Evolutionary conservation across 2,797 vertebrate genomes (phyloP), one percentile per base, ranked within the genome.

Genomic region (Rachycentron canadum): DNA sequence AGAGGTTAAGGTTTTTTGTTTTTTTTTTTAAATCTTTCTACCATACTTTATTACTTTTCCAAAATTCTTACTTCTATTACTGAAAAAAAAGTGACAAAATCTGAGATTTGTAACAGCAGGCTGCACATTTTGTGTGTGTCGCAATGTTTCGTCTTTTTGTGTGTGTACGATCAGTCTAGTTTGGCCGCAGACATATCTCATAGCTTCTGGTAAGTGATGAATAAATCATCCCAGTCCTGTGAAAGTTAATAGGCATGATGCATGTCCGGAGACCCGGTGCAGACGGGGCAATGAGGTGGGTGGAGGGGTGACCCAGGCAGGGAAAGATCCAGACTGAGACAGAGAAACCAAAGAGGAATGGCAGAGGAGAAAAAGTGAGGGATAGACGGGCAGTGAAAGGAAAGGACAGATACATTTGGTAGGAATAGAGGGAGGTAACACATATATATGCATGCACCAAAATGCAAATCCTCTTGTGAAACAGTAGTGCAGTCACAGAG

Each of bases 181-280:
- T 23, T 17, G 21, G 28, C 38, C 34, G 79, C 63, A 84, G 86
- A 91, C 76, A 59, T 86, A 77, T 74, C 74, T 88, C 79, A 83
- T 86, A 59, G 70, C 79, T 74, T 70, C 77, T 66, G 32, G 75
- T 72, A 72, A 68, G 72, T 58, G 75, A 84, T 83, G 77, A 89
- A 90, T 90, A 91, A 92, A 92, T 90, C 82, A 89, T 74, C 38
- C 59, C 25, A 47, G 50, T 71, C 73, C 56, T 70, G 68, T 79
- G 82, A 83, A 75, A 90, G 75, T 89, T 81, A 76, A 85, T 79
- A 80, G 84, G 81, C 80, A 81, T 83, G 84, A 90, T 86, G 76
- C 82, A 84, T 81, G 77, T 89, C 83, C 59, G 19, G 72, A 88
- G 77, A 85, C 79, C 69, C 50, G 6, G 56, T 50, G 74, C 64